phyloP scores from a whole-genome alignment of 2,888 invertebrate genomes.

The Exephanes ischioxanthus region DNA sequence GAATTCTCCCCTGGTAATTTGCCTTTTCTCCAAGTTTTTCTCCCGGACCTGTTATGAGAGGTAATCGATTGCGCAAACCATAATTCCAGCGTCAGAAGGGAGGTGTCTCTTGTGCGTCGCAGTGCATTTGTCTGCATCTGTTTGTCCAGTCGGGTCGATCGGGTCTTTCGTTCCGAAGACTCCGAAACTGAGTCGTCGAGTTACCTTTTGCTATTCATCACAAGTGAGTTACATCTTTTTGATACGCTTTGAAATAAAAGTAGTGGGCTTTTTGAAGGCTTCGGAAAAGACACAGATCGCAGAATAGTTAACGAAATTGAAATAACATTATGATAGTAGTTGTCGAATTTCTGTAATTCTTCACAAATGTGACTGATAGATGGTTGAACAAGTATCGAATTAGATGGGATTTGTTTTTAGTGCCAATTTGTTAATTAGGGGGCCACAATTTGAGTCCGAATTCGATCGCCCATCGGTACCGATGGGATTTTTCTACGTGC shows the following conservation, averaged over 20 bases:
- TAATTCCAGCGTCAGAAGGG: neutral
- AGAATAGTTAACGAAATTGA: neutral
- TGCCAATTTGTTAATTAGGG: too few relatives aligned
- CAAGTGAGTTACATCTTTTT: neutral
- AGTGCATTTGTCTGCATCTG: neutral
- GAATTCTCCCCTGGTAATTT: slow-evolving; percentile 24
- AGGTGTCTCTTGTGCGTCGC: neutral
- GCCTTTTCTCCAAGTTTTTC: neutral
- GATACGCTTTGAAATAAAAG: neutral
- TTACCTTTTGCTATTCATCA: neutral
- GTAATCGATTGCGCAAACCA: neutral
- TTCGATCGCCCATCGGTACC: too few relatives aligned
- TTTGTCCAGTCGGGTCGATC: slow-evolving; percentile 1
- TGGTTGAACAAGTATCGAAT: too few relatives aligned
- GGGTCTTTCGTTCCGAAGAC: neutral
- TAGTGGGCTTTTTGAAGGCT: neutral
- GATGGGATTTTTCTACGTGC: too few relatives aligned
- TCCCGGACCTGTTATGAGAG: neutral
- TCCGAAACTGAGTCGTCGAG: neutral
- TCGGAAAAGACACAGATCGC: neutral
- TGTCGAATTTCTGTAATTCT: neutral
- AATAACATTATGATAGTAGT: neutral
- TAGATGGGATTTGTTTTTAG: too few relatives aligned
- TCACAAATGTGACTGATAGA: neutral
- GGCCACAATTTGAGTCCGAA: too few relatives aligned